Conservation (phyloP, 2,888 invertebrate species). For the Dione vanillae region DNA sequence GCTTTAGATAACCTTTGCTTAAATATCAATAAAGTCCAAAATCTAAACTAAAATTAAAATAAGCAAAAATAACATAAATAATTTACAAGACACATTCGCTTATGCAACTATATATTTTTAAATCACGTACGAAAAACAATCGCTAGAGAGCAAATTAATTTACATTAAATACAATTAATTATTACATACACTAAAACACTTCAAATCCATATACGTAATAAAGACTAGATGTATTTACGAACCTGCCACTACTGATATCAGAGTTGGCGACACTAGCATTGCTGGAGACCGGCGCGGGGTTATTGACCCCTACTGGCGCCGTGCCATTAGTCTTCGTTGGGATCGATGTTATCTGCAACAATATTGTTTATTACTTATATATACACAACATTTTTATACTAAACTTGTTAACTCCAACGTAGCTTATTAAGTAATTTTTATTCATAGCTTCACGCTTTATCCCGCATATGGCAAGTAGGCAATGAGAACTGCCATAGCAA, state of each 20-base stretch:
- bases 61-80: not conserved
- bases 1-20: not conserved
- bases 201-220: constrained; percentile 5
- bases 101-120: not conserved
- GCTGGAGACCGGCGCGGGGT: constrained; percentile 67
- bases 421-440: too few relatives aligned
- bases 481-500: too few relatives aligned
- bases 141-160: constrained; percentile 1
- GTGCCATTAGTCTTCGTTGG: constrained; percentile 70
- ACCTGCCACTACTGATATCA: constrained; percentile 80
- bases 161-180: not conserved
- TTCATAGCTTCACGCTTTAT: too few relatives aligned
- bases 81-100: not conserved
- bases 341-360: constrained; percentile 72
- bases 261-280: constrained; percentile 74
- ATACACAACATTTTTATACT: too few relatives aligned
- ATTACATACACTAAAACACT: not conserved
- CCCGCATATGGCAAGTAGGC: too few relatives aligned
- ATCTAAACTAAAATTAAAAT: not conserved
- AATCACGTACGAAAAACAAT: not conserved
- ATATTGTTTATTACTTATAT: constrained; percentile 25
- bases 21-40: not conserved
- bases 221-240: constrained; percentile 42
- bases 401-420: too few relatives aligned
- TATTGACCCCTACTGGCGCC: constrained; percentile 56